Base-by-base conservation (phyloP, 2,797 vertebrate species). In the Poeciliopsis infans region DNA sequence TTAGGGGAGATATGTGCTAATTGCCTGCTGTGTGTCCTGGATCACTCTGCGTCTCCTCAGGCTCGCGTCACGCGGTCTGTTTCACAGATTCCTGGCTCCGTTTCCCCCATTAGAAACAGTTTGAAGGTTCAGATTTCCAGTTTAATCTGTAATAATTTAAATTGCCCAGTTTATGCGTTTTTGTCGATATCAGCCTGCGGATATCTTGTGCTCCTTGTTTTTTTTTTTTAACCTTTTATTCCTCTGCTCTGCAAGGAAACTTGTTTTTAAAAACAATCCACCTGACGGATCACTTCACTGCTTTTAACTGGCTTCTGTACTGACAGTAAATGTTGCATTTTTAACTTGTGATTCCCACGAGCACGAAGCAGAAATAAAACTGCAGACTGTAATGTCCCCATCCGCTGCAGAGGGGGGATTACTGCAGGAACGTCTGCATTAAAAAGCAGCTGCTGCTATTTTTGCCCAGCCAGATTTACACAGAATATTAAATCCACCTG, bases 1-100 rank as follows among this genome's bases (percentile, higher is more conserved):
- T 91, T 79, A 89, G 83, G 31, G 70, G 79, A 81, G 80, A 87
- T 80, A 75, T 83, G 87, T 87, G 87, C 84, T 91, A 88, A 89
- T 89, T 82, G 41, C 68, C 83, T 85, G 72, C 88, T 85, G 87
- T 75, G 85, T 86, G 85, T 89, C 84, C 83, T 76, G 82, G 74
- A 70, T 45, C 68, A 43, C 43, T 70, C 41, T 15, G 68, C 41
- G 66, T 43, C 23, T 70, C 41, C 68, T n/a, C 68, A n/a, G 25
- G 68, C 41, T 86, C 39, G 28, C 59, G 80, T 86, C 85, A 78
- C 59, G 76, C n/a, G 72, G 57, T 79, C 76, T 72, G 81, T 75
- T 86, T 81, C 83, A 69, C 25, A 46, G n/a, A 28, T 8, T 70
- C 12, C 41, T n/a, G 20, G 2, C 68, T 45, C 39, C 2, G 45